Percentiles rank a stretch among this genome's conserved stretches.
Evolutionary conservation across 2,797 vertebrate species (phyloP).

Genomic region (Cephalopachus bancanus): DNA sequence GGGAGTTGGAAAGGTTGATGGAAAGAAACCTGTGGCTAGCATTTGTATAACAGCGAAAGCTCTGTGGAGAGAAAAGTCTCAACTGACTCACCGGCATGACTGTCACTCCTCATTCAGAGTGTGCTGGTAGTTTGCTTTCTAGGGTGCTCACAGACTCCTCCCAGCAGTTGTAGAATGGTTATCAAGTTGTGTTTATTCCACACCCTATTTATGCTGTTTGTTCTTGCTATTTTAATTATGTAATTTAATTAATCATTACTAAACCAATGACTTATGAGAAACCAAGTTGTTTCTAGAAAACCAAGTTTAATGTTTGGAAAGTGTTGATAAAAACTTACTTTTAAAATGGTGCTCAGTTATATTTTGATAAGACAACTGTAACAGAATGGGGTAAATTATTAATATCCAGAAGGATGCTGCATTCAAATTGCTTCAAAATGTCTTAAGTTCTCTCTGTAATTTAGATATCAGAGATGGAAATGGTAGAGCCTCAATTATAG

Average conservation of each 20-base stretch:
- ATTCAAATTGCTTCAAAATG: not conserved
- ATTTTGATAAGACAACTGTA: not conserved
- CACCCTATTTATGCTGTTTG: constrained; percentile 18
- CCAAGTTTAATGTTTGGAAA: constrained; percentile 61
- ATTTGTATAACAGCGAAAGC: not conserved
- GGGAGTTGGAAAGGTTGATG: constrained; percentile 2
- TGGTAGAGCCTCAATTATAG: not conserved
- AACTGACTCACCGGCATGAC: not conserved
- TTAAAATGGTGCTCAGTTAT: not conserved
- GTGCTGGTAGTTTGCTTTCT: not conserved
- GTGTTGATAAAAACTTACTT: constrained; percentile 24
- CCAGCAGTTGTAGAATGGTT: not conserved
- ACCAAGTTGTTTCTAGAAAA: constrained; percentile 57
- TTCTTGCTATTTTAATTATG: constrained; percentile 45
- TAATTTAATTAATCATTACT: constrained; percentile 60
- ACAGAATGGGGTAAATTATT: constrained; percentile 49
- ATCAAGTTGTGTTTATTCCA: constrained; percentile 20
- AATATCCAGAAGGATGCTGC: not conserved
- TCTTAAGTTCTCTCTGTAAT: constrained; percentile 33
- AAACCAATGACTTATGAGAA: constrained; percentile 55
- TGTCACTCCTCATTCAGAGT: not conserved
- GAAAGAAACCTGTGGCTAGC: constrained; percentile 27
- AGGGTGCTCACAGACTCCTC: not conserved
- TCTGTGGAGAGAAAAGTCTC: not conserved
- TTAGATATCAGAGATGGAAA: constrained; percentile 52